phyloP scores from a whole-genome alignment of 2,113 vertebrate genomes.

The Heterochromis multidens region DNA sequence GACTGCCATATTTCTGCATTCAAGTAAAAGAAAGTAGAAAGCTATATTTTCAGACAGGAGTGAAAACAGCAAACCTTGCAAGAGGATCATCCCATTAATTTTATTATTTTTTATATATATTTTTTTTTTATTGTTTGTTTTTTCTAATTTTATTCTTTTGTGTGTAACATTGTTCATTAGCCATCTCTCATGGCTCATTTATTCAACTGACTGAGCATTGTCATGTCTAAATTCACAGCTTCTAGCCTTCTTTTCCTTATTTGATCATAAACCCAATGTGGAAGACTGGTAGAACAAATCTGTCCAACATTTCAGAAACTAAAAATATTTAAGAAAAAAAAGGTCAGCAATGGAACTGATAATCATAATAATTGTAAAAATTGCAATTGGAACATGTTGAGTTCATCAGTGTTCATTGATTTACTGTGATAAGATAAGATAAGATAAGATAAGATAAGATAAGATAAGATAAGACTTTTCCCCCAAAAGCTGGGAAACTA shows the following conservation, averaged over 20 bases:
- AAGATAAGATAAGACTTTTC: no score
- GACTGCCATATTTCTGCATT: neutral
- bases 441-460: no score
- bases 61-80: neutral
- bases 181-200: neutral
- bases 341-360: no score
- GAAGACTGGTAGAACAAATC: neutral
- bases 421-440: no score
- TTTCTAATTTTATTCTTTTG: neutral
- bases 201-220: neutral
- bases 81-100: neutral
- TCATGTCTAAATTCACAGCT: neutral
- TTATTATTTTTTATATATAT: neutral
- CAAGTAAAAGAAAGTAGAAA: neutral
- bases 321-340: no score
- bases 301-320: no score
- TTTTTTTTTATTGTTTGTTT: neutral
- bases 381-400: no score
- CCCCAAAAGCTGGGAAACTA: no score
- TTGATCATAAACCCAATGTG: neutral
- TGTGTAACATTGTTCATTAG: neutral
- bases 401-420: no score
- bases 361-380: no score
- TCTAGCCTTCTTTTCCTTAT: no score
- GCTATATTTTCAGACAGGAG: neutral